These are phyloP conservation scores for Axinella damicornis DNA, from an alignment of 37 sponge, comb jelly and placozoan species.

Conservation along the genomic window DNA sequence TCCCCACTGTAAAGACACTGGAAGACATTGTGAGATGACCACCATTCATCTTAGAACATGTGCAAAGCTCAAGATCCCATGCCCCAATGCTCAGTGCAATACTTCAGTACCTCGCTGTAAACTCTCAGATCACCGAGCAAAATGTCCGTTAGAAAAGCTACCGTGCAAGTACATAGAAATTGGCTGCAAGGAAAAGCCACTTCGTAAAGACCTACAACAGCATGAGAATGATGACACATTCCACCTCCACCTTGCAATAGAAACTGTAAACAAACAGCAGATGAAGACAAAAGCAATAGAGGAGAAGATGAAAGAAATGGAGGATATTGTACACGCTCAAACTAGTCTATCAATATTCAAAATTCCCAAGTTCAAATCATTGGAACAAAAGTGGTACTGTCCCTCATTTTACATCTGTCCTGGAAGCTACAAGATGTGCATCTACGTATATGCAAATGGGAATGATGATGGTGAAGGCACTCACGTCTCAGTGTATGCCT, in stretches of 20 bases:
- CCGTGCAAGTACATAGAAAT: slow-evolving; percentile 22
- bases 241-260: slow-evolving; percentile 20
- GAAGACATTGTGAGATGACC: slow-evolving; percentile 16
- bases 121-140: background rate
- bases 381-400: slow-evolving; percentile 2
- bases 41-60: slow-evolving; percentile 26
- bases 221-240: slow-evolving; percentile 14
- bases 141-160: slow-evolving; percentile 14
- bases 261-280: slow-evolving; percentile 3
- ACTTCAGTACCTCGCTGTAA: background rate
- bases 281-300: background rate
- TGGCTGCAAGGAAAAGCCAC: slow-evolving; percentile 17
- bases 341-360: background rate
- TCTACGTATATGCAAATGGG: slow-evolving; percentile 44
- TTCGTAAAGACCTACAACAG: background rate
- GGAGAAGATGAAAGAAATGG: too few species aligned
- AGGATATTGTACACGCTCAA: too few species aligned
- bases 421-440: slow-evolving; percentile 55
- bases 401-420: slow-evolving; percentile 29
- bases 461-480: slow-evolving; percentile 35
- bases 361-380: slow-evolving; percentile 3
- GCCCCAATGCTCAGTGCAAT: slow-evolving; percentile 24
- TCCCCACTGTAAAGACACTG: slow-evolving; percentile 42
- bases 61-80: slow-evolving; percentile 5
- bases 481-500: slow-evolving; percentile 44